A percentile compares a stretch with the other conserved stretches of the same genome.
Conservation (phyloP, 2,888 invertebrate genomes). For the Craniophora ligustri region DNA sequence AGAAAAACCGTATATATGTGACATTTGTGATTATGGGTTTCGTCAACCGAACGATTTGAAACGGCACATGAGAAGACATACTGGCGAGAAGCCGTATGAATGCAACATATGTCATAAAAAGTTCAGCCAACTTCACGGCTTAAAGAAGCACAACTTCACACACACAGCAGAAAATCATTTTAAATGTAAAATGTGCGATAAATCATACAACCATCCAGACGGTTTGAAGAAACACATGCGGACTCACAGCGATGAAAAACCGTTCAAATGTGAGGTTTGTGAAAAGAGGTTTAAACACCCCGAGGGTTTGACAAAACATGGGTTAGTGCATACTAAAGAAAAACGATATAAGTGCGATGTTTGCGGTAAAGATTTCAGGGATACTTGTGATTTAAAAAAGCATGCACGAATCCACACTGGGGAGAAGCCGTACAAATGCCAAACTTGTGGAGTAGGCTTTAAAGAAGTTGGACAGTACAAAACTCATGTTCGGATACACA, state of each 20-base stretch:
- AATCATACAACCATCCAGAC: constrained; percentile 1
- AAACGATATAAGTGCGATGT: constrained; percentile 18
- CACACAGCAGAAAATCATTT: constrained; percentile 16
- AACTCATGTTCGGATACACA: constrained; percentile 12
- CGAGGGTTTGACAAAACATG: constrained; percentile 8
- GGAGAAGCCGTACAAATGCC: constrained; percentile 27
- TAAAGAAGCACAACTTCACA: constrained; percentile 17
- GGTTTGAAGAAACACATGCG: constrained; percentile 8
- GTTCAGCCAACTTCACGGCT: constrained; percentile 14
- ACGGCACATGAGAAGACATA: constrained; percentile 20
- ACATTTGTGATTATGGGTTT: constrained; percentile 16
- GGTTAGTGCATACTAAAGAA: constrained; percentile 8
- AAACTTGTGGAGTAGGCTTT: constrained; percentile 1
- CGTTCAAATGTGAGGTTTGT: constrained; percentile 19
- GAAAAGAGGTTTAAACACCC: constrained; percentile 6
- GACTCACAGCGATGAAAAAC: constrained; percentile 14
- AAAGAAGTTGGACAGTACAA: constrained; percentile 15
- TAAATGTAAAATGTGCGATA: constrained; percentile 7
- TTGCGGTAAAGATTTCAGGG: constrained; percentile 17
- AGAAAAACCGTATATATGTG: constrained; percentile 25
- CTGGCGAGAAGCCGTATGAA: constrained; percentile 24
- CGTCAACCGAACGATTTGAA: constrained; percentile 19
- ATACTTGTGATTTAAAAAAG: constrained; percentile 25
- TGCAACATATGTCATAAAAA: constrained; percentile 23
- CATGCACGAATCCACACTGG: constrained; percentile 25